Evolutionary conservation across 1,140 invertebrate species (phyloP).

Genomic region (Aporrectodea caliginosa): DNA sequence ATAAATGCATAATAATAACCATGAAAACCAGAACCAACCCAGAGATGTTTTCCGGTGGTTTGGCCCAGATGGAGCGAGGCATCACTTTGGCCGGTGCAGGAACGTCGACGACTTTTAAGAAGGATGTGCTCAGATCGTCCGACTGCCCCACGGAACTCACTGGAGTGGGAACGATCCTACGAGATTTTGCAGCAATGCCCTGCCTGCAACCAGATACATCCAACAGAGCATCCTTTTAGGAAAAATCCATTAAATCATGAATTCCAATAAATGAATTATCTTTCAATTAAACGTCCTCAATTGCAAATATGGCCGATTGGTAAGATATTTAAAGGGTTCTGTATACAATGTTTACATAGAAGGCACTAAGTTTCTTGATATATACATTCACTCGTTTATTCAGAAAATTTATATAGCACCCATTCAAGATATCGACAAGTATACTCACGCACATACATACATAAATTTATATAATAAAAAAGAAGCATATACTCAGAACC

Average conservation of each 20-base stretch:
- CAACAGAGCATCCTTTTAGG: neutral
- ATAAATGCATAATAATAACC: neutral
- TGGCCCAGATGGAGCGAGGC: conserved; percentile 14
- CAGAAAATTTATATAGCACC: too few relatives aligned
- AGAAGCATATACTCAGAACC: neutral
- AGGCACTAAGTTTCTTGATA: neutral
- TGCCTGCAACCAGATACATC: neutral
- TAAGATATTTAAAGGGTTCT: neutral
- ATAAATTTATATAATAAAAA: neutral
- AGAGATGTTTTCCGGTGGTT: conserved; percentile 1
- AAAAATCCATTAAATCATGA: neutral
- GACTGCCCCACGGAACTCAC: neutral
- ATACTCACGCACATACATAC: neutral
- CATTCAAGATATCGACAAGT: too few relatives aligned
- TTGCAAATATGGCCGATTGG: neutral
- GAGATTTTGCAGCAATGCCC: neutral
- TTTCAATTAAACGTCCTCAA: neutral
- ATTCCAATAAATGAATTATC: neutral
- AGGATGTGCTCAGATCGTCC: neutral
- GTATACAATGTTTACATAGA: neutral
- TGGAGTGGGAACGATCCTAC: neutral
- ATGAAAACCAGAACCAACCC: neutral
- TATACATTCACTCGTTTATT: too few relatives aligned
- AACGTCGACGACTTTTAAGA: neutral
- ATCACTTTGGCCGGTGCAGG: conserved; percentile 6